phyloP scores from a whole-genome alignment of 2,113 vertebrate species.

The Pitta sordida region DNA sequence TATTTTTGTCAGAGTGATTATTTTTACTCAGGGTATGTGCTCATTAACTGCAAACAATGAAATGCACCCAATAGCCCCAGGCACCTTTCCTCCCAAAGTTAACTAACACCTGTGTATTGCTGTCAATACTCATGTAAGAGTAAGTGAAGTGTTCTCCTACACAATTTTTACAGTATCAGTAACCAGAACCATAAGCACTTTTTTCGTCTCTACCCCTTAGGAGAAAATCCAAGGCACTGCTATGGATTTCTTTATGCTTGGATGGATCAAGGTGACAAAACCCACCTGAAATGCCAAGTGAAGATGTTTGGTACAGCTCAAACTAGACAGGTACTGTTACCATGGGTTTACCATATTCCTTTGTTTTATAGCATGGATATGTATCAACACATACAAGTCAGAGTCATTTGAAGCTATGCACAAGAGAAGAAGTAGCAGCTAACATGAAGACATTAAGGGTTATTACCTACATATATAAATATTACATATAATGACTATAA shows the following conservation, averaged over 20 bases:
- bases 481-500: not conserved
- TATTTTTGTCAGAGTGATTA: not conserved
- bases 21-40: not conserved
- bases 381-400: not conserved
- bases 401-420: not conserved
- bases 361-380: not conserved
- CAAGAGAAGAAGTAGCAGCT: not conserved
- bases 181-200: not conserved
- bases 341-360: not conserved
- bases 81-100: not conserved
- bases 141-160: not conserved
- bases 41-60: not conserved
- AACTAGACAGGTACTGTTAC: not conserved
- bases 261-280: not conserved
- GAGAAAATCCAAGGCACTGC: not conserved
- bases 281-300: not conserved
- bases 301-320: not conserved
- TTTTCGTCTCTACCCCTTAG: not conserved
- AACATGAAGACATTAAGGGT: not conserved
- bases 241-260: not conserved
- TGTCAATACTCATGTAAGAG: not conserved
- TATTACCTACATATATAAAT: not conserved
- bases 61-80: not conserved
- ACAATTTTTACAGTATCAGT: not conserved
- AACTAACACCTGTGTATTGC: not conserved